A percentile compares a stretch with the other conserved stretches of the same genome.
Evolutionary conservation across 2,797 vertebrate genomes (phyloP).

Genomic region (Cirrhinus molitorella): DNA sequence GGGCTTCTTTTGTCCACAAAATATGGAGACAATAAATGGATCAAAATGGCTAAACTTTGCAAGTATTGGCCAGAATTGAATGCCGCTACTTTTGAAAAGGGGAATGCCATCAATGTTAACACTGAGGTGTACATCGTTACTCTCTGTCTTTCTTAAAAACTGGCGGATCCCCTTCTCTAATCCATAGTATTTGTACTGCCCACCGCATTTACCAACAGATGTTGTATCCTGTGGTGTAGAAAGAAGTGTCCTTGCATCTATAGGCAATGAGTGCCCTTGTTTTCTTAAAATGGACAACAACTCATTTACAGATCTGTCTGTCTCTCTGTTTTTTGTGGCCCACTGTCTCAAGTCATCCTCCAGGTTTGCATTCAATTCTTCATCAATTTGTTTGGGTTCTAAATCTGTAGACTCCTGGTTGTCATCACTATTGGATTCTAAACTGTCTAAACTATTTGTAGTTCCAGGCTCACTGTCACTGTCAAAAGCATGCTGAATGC

Average conservation of each 20-base stretch:
- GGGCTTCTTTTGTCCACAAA: not conserved
- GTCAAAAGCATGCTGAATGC: not conserved
- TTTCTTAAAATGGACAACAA: not conserved
- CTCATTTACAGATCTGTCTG: not conserved
- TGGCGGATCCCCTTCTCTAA: not conserved
- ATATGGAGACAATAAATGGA: not conserved
- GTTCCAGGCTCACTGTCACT: not conserved
- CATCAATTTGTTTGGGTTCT: too few relatives aligned
- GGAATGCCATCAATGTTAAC: not conserved
- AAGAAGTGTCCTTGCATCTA: not conserved
- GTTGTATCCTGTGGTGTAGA: not conserved
- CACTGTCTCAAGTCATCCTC: not conserved
- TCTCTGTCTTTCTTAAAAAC: not conserved
- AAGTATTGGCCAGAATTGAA: slow-evolving; percentile 10
- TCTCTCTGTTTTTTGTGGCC: not conserved
- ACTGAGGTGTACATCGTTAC: not conserved
- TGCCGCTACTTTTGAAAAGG: not conserved
- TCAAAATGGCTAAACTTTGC: not conserved
- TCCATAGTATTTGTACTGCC: not conserved
- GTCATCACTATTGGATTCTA: too few relatives aligned
- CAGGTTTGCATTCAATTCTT: too few relatives aligned
- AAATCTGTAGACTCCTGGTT: too few relatives aligned
- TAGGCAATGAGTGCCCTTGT: not conserved
- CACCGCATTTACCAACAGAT: not conserved
- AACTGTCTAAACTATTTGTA: not conserved